Evolutionary conservation across 2,113 vertebrate species (phyloP), one percentile per base, ranked within the genome.

Genomic region (Dromiciops gliroides): DNA sequence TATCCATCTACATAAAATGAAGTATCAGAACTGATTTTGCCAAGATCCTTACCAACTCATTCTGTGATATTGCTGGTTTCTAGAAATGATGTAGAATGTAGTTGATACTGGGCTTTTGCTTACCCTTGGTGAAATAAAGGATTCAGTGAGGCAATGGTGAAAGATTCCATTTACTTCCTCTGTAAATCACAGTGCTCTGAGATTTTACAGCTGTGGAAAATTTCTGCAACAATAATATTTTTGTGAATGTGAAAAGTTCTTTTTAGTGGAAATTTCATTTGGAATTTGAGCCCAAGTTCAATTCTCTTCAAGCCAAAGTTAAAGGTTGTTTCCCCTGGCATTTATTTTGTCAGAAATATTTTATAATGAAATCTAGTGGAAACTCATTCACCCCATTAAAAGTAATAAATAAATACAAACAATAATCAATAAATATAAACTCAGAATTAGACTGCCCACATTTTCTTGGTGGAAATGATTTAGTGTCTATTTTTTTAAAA

Each of bases 151-250:
- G 37, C 4, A 75, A 75, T n/a, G 37, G n/a, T n/a, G 67, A 75
- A n/a, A 75, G 67, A 75, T 75, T 75, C 37, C 22, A n/a, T 19
- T 16, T 75, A 6, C 16, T 75, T n/a, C 14, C 6, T n/a, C 37
- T 16, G 8, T 75, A 75, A 75, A 8, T 75, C 14, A 75, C 22
- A 16, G 37, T 75, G 37, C 8, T 91, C 22, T 28, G 37, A 75
- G 22, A 89, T 11, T 83, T 50, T 37, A 9, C 25, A 52, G 44
- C 0, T 60, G 16, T 50, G 83, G 12, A 92, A 95, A 89, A 93
- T 94, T 92, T 50, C 75, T 94, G 28, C 90, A 92, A 67, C 49
- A 52, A 28, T 19, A 92, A 93, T 89, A 94, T 11, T 50, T 48
- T 60, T 56, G 49, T 50, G 56, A 47, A 89, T 91, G 93, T 51